A percentile compares a stretch with the other conserved stretches of the same genome.
phyloP scores from a whole-genome alignment of 2,888 invertebrate genomes.

The Drosophila setosimentum region DNA sequence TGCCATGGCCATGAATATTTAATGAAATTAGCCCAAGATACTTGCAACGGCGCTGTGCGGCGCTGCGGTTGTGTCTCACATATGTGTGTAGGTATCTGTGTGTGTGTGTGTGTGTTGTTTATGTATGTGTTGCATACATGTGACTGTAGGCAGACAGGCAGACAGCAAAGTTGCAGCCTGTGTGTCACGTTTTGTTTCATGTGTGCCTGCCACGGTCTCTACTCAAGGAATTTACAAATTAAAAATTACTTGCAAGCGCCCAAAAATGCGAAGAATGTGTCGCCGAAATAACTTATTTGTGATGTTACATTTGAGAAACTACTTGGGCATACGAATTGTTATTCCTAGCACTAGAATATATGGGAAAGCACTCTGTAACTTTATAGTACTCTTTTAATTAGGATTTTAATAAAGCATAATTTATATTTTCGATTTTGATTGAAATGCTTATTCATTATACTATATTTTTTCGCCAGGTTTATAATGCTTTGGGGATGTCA shows the following conservation, averaged over 20 bases:
- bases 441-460: background rate
- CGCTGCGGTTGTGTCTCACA: slow-evolving; percentile 50
- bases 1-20: slow-evolving; percentile 74
- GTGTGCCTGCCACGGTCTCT: slow-evolving; percentile 11
- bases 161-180: background rate
- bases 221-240: slow-evolving; percentile 31
- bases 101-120: background rate
- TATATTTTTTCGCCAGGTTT: no score
- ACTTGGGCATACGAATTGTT: background rate
- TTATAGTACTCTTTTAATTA: background rate
- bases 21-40: slow-evolving; percentile 77
- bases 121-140: background rate
- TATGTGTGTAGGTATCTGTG: slow-evolving; percentile 7
- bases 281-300: slow-evolving; percentile 6
- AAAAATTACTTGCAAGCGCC: slow-evolving; percentile 16
- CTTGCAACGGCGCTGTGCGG: slow-evolving; percentile 51
- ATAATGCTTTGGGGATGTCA: background rate
- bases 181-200: background rate
- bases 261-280: slow-evolving; percentile 1
- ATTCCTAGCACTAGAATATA: background rate
- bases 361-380: background rate
- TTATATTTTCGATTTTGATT: background rate
- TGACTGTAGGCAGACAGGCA: background rate
- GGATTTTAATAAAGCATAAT: background rate
- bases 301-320: background rate